Evolutionary conservation across 2,113 vertebrate species (phyloP), one percentile per base, ranked within the genome.

Genomic region (Axis porcinus): DNA sequence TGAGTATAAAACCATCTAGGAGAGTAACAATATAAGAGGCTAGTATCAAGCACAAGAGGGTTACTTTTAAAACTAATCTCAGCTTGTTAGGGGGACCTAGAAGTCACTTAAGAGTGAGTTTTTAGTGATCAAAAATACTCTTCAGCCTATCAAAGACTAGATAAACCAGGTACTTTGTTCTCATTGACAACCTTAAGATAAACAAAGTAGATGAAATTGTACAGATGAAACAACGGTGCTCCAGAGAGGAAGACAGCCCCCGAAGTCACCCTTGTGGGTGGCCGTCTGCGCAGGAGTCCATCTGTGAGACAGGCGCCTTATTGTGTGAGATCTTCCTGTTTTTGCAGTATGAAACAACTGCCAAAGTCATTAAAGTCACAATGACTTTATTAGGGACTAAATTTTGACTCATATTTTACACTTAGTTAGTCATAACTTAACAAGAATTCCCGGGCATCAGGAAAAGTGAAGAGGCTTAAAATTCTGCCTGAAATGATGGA

Each of bases 251-350:
- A 97, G 94, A 50, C 15, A 27, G 91, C 10, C 91, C 47, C 52
- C 57, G 60, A 23, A 30, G 70, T 36, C 82, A 47, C 91, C 92
- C 96, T n/a, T 60, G 97, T 97, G 97, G 97, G 97, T 95, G 97
- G 97, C 96, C 52, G 0, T 88, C 92, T 91, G 60, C 70, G 70
- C 55, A 94, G 36, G 60, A 97, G 96, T 85, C 96, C 97, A 93
- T 97, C 97, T 98, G 98, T 27, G 96, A 97, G 97, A 96, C 97
- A 97, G 97, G 97, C 97, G 93, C 98, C 98, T 95, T 88, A 98
- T 97, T 98, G 97, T 98, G 97, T 97, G 84, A 89, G 78, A 91
- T 82, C 97, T 98, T 98, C 97, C 98, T 98, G 98, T 98, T 98
- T 98, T 96, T 79, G 93, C 92, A 92, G 94, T 13, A 83, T 84